Conservation (phyloP, 2,113 vertebrate genomes). For the Pseudonaja textilis region DNA sequence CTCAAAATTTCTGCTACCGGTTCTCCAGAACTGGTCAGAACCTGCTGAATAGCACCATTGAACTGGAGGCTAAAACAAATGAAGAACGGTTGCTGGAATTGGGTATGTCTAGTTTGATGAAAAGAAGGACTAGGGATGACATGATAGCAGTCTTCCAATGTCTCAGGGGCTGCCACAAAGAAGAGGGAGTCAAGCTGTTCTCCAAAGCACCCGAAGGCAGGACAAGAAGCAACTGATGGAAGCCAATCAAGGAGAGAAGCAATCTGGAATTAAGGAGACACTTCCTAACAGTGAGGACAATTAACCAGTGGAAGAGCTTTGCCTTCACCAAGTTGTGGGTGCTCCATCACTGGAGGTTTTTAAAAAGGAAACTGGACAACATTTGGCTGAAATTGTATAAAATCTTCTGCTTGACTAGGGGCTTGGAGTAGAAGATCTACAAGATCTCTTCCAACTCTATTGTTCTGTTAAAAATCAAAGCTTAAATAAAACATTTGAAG, state of each 20-base stretch:
- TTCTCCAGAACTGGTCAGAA: too few species aligned
- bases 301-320: neutral
- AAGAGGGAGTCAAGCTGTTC: neutral
- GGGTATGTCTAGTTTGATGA: too few species aligned
- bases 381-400: neutral
- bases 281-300: neutral
- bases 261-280: neutral
- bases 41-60: too few species aligned
- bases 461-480: neutral
- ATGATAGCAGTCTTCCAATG: too few species aligned
- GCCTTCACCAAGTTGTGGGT: neutral
- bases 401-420: neutral
- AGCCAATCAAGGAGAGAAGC: neutral
- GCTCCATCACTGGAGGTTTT: too few species aligned
- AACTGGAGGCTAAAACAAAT: too few species aligned
- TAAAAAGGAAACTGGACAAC: neutral
- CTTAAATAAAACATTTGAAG: neutral
- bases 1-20: too few species aligned
- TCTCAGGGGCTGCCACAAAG: too few species aligned
- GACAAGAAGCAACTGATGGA: neutral
- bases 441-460: neutral
- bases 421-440: neutral
- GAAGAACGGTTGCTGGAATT: too few species aligned
- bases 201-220: neutral
- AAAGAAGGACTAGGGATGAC: too few species aligned